A percentile compares a stretch with the other conserved stretches of the same genome.
Evolutionary conservation across 2,797 vertebrate species (phyloP).

Genomic region (Tokudaia tokunoshimensis): DNA sequence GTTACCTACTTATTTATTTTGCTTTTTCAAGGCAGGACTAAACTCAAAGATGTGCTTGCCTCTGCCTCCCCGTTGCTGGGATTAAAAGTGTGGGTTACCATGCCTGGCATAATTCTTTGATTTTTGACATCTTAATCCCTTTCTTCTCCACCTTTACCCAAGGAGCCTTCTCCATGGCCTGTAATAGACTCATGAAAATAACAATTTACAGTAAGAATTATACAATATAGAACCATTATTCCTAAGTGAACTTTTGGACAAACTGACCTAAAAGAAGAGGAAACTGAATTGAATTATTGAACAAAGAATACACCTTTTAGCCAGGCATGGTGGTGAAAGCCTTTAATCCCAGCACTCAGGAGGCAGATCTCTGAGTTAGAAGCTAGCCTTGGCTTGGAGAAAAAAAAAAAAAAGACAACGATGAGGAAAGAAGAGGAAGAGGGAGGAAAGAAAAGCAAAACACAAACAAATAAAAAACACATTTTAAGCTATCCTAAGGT

Average conservation of each 20-base stretch:
- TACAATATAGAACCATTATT: not conserved
- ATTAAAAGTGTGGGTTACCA: not conserved
- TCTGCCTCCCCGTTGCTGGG: not conserved
- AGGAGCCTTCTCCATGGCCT: not conserved
- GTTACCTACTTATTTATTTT: not conserved
- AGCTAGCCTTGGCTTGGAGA: not conserved
- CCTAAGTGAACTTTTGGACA: not conserved
- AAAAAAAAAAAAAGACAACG: not conserved
- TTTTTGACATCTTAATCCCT: not conserved
- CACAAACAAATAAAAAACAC: not conserved
- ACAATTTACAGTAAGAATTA: constrained; percentile 31
- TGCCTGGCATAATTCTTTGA: not conserved
- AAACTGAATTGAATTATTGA: constrained; percentile 21
- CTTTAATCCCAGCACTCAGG: too few relatives aligned
- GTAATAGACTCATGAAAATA: not conserved
- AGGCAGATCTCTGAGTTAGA: not conserved
- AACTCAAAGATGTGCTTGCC: not conserved
- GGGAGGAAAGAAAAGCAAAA: not conserved
- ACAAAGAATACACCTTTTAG: not conserved
- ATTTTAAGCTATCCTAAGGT: constrained; percentile 34
- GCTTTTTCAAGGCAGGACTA: not conserved
- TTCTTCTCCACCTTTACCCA: constrained; percentile 30
- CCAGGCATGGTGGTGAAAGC: not conserved
- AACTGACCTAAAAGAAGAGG: constrained; percentile 22
- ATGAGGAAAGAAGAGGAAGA: not conserved